Evolutionary conservation across 2,113 vertebrate species (phyloP), one percentile per base, ranked within the genome.

Genomic region (Burhinus bistriatus): DNA sequence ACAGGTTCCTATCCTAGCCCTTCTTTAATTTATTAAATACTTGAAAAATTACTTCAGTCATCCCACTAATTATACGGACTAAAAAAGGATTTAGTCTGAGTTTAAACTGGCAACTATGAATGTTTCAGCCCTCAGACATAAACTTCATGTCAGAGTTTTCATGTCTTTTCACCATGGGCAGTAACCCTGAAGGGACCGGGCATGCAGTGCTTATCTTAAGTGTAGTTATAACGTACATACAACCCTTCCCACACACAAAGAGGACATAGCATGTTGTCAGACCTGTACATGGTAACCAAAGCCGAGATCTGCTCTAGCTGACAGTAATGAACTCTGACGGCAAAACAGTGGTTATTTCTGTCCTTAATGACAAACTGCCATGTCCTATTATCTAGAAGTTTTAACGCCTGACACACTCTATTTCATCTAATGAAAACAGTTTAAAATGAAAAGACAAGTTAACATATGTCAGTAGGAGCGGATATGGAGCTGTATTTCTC

Each of bases 341-440:
- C 78, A 79, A 87, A 92, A 92, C 83, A 85, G 72, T 76, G 77
- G 93, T 95, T 96, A 95, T 96, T 97, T 96, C 91, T 91, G 92
- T 96, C 89, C 87, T 82, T 77, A 91, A 96, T 96, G 93, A 96
- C 97, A 91, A 95, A 95, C 82, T 97, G 95, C 79, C 95, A 87
- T 84, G 79, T 97, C 83, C 87, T 85, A 93, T 97, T 97, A 95
- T 61, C 89, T 45, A 76, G 85, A 86, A 93, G 40, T 44, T 96
- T 89, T 79, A 94, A 93, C 81, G 65, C 32, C 79, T 95, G 95
- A 92, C 97, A 96, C 66, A 92, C 32, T 84, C 89, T 91, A 82
- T 96, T 97, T 95, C 42, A n/a, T 89, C 52, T 95, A 90, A 85
- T 82, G 61, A 83, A 87, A 97, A 70, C 25, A 91, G 58, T 87